Evolutionary conservation across 2,797 vertebrate genomes (phyloP), one percentile per base, ranked within the genome.

Genomic region (Prunella strophiata): DNA sequence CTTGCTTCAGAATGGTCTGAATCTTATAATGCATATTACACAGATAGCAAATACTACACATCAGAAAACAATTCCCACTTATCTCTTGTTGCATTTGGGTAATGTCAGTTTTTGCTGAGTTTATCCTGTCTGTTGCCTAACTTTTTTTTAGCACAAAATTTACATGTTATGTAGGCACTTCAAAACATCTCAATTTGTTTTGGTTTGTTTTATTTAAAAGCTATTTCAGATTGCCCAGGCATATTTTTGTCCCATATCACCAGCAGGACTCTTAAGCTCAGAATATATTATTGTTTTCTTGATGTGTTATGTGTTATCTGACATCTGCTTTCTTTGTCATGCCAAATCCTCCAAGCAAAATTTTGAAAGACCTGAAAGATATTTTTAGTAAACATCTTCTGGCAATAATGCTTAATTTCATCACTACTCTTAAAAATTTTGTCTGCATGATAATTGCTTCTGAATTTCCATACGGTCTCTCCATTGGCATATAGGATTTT

Each of bases 351-450:
- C 63, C 74, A 82, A 96, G 95, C 95, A 93, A 74, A 94, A 88
- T 94, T 90, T 95, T 93, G 89, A 91, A 94, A 97, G 94, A 93
- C 95, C 93, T 96, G 93, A 94, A 94, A 95, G 89, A 94, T 93
- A 94, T 95, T 93, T 96, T 95, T 91, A 87, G 85, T 94, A 95
- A 97, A 94, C 92, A 96, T 95, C 95, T 94, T 96, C 96, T 96
- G 85, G 95, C 94, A 94, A 91, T 80, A 96, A 90, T 94, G 93
- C 74, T 96, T 96, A 96, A 94, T 97, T 96, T 96, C 95, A 97
- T 95, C 95, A 94, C 96, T 97, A 94, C 94, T 95, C 94, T 96
- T 96, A 96, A 95, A 96, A 96, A 54, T 94, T 96, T 96, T 93
- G 90, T 93, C 89, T 91, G 61, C 50, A 23, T 94, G 92, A 90